These are phyloP conservation scores for Empis livida DNA, from an alignment of 2,888 invertebrate species.

Conservation along the genomic window DNA sequence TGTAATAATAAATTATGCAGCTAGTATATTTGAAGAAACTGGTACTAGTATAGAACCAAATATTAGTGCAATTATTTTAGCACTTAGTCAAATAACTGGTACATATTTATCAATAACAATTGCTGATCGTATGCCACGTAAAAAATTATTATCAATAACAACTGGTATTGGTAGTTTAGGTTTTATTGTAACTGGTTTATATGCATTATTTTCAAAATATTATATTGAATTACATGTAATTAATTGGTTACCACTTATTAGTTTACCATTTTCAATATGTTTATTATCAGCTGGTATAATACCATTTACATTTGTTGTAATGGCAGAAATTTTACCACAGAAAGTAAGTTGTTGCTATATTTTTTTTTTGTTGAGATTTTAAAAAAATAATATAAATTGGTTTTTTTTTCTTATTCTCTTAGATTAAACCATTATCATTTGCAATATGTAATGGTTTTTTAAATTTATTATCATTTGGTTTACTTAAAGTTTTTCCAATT, in stretches of 20 bases:
- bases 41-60: constrained; percentile 12
- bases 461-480: constrained; percentile 10
- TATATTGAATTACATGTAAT: constrained; percentile 6
- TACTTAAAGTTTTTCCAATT: constrained; percentile 10
- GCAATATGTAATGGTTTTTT: constrained; percentile 9
- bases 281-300: constrained; percentile 9
- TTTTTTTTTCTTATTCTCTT: background rate
- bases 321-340: constrained; percentile 13
- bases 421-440: constrained; percentile 10
- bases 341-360: constrained; percentile 10
- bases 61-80: constrained; percentile 12
- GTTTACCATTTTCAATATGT: constrained; percentile 1
- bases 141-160: constrained; percentile 8
- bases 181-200: constrained; percentile 6
- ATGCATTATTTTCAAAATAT: constrained; percentile 5
- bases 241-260: constrained; percentile 14
- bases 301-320: constrained; percentile 12
- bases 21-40: constrained; percentile 11
- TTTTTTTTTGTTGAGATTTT: background rate
- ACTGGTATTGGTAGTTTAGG: constrained; percentile 7
- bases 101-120: constrained; percentile 10
- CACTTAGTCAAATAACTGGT: constrained; percentile 11
- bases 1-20: constrained; percentile 12
- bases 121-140: constrained; percentile 12
- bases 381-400: background rate